These are phyloP conservation scores for Cherax quadricarinatus DNA, from an alignment of 1,140 invertebrate genomes.

Conservation along the genomic window DNA sequence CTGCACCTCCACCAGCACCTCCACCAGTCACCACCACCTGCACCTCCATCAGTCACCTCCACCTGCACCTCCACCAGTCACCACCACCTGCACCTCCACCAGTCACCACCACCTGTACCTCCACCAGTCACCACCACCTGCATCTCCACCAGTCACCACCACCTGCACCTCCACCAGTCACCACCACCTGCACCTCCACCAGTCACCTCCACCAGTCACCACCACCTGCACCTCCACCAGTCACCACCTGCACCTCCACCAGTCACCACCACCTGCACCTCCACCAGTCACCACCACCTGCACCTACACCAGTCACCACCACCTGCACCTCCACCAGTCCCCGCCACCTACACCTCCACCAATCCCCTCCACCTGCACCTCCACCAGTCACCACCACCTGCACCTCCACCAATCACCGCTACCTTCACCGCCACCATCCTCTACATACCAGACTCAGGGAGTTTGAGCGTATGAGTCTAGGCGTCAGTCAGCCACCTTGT, in stretches of 20 bases:
- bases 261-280: not conserved
- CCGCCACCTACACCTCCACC: not conserved
- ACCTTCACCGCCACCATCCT: not conserved
- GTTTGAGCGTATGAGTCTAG: conserved; percentile 16
- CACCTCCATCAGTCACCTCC: too few relatives aligned
- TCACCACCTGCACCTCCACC: not conserved
- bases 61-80: too few relatives aligned
- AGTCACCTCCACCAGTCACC: not conserved
- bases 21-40: not conserved
- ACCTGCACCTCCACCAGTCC: too few relatives aligned
- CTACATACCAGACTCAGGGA: not conserved
- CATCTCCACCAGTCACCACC: not conserved
- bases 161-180: not conserved
- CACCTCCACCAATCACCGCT: not conserved
- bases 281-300: too few relatives aligned
- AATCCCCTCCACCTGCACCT: too few relatives aligned
- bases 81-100: too few relatives aligned
- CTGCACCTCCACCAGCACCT: not conserved
- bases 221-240: not conserved
- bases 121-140: not conserved
- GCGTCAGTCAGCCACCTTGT: conserved; percentile 57
- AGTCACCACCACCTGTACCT: too few relatives aligned
- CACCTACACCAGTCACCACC: too few relatives aligned
- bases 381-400: not conserved
- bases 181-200: not conserved